Evolutionary conservation across 2,113 vertebrate genomes (phyloP).

Genomic region (Chrysochloris asiatica): DNA sequence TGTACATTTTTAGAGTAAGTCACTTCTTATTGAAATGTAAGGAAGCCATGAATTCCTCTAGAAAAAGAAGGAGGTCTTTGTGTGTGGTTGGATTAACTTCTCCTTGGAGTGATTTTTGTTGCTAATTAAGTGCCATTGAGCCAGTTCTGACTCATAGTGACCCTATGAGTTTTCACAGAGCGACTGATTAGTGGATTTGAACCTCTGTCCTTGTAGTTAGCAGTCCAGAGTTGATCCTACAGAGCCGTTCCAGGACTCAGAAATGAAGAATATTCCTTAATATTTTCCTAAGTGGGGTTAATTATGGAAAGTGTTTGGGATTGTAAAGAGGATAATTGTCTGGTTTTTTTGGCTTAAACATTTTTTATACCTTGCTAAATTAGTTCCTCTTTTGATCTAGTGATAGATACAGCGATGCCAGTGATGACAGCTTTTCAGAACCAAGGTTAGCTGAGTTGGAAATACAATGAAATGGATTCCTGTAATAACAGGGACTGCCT

Average conservation of each 20-base stretch:
- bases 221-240: no score
- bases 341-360: not conserved
- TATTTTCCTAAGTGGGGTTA: slow-evolving; percentile 12
- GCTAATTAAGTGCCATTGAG: no score
- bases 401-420: slow-evolving; percentile 84
- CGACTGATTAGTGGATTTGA: no score
- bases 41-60: not conserved
- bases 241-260: no score
- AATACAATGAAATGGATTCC: slow-evolving; percentile 71
- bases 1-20: slow-evolving; percentile 28
- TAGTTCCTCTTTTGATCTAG: slow-evolving; percentile 78
- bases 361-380: no score
- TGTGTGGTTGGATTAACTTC: not conserved
- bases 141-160: no score
- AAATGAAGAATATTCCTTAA: not conserved
- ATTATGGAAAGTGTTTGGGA: slow-evolving; percentile 27
- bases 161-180: no score
- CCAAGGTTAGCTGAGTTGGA: slow-evolving; percentile 79
- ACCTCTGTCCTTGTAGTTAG: no score
- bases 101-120: not conserved
- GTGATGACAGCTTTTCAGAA: slow-evolving; percentile 83
- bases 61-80: not conserved
- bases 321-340: not conserved
- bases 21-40: slow-evolving; percentile 31
- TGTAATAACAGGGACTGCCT: slow-evolving; percentile 37